phyloP scores from a whole-genome alignment of 1,140 invertebrate species.

The Pectinophora gossypiella region DNA sequence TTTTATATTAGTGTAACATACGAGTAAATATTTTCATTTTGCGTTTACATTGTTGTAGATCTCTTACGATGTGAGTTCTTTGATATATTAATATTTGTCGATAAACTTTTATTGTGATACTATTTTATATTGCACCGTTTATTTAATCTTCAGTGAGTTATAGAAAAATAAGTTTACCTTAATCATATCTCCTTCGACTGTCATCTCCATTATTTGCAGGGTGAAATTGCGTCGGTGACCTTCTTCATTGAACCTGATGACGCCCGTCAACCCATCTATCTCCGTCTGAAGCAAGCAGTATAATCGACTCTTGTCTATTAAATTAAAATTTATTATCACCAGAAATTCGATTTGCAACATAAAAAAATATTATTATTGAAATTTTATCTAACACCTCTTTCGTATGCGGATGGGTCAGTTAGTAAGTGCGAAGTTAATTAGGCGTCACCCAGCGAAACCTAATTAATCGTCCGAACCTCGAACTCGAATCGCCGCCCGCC shows the following conservation, averaged over 20 bases:
- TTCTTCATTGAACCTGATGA: conserved; percentile 90
- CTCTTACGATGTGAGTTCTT: too few species aligned
- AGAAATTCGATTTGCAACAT: too few species aligned
- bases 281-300: conserved; percentile 83
- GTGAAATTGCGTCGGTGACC: conserved; percentile 93
- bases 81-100: too few species aligned
- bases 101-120: too few species aligned
- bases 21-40: too few species aligned
- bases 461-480: conserved; percentile 41
- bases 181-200: conserved; percentile 88
- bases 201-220: conserved; percentile 95
- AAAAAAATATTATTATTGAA: too few species aligned
- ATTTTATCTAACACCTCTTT: neutral
- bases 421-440: conserved; percentile 41
- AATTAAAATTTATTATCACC: conserved; percentile 12
- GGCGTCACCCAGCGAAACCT: conserved; percentile 31
- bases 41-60: too few species aligned
- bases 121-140: too few species aligned
- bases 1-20: too few species aligned
- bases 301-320: conserved; percentile 29
- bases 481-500: too few species aligned
- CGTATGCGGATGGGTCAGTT: conserved; percentile 11
- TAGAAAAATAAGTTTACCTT: too few species aligned
- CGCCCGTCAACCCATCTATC: conserved; percentile 92
- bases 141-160: too few species aligned